phyloP scores from a whole-genome alignment of 2,797 vertebrate species.

The Enteromius anoplus region DNA sequence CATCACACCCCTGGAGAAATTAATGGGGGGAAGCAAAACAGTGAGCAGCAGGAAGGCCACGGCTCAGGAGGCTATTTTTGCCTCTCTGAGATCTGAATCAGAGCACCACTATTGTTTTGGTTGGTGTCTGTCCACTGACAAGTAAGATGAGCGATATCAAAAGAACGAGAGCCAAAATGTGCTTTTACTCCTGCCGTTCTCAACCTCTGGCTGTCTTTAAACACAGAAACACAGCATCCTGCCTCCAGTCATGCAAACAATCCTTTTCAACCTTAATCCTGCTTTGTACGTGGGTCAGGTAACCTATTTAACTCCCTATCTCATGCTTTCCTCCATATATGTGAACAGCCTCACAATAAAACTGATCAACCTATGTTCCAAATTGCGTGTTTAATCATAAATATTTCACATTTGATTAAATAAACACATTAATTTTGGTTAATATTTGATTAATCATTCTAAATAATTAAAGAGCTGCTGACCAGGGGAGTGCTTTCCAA shows the following conservation, averaged over 20 bases:
- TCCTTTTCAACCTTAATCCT: constrained; percentile 18
- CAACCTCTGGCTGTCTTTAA: constrained; percentile 13
- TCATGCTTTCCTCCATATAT: background rate
- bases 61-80: constrained; percentile 69
- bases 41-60: constrained; percentile 67
- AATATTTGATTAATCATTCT: background rate
- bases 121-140: constrained; percentile 60
- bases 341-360: background rate
- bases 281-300: background rate
- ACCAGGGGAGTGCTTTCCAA: too few species aligned
- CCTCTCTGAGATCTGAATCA: constrained; percentile 43
- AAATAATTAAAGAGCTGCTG: constrained; percentile 8
- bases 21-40: constrained; percentile 45
- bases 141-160: constrained; percentile 17
- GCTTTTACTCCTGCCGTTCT: constrained; percentile 43
- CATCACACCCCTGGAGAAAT: constrained; percentile 60
- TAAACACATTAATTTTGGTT: background rate
- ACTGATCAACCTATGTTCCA: background rate
- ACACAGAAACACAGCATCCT: background rate
- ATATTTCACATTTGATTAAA: background rate
- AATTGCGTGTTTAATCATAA: background rate
- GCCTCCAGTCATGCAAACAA: background rate
- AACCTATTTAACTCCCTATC: background rate
- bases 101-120: constrained; percentile 68
- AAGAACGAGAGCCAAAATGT: constrained; percentile 22